phyloP scores from a whole-genome alignment of 2,113 vertebrate genomes.

The Gallinago media region DNA sequence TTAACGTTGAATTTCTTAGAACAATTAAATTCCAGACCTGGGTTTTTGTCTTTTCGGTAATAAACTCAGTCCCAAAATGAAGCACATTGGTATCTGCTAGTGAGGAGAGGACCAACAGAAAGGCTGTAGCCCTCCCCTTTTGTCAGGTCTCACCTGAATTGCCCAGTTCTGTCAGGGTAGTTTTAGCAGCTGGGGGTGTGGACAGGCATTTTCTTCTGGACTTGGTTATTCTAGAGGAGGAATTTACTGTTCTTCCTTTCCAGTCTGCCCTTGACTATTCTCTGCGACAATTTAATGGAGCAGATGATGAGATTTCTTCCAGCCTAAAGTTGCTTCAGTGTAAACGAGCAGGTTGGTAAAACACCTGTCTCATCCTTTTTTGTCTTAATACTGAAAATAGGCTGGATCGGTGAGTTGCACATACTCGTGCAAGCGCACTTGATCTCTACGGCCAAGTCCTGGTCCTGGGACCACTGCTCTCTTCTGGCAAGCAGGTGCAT shows the following conservation, averaged over 20 bases:
- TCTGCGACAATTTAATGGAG: not conserved
- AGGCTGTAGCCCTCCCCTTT: not conserved
- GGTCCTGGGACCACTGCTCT: not conserved
- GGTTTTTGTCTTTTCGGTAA: not conserved
- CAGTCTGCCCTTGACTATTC: not conserved
- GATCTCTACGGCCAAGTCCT: not conserved
- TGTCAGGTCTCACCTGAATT: not conserved
- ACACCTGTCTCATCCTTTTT: not conserved
- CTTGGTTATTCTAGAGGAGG: not conserved
- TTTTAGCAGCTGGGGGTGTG: not conserved
- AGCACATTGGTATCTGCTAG: accelerated
- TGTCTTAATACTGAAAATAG: not conserved
- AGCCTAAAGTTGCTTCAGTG: not conserved
- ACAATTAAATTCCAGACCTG: not conserved
- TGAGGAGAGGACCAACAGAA: not conserved
- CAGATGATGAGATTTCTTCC: not conserved
- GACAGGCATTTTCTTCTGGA: not conserved
- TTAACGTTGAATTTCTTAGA: not conserved
- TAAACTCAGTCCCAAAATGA: not conserved
- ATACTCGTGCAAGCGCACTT: not conserved
- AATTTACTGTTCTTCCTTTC: not conserved
- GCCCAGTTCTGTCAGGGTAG: not conserved
- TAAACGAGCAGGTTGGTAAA: not conserved
- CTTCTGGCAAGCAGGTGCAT: not conserved
- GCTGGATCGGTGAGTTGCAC: accelerated